phyloP scores from a whole-genome alignment of 2,113 vertebrate species.

The Larimichthys crocea region DNA sequence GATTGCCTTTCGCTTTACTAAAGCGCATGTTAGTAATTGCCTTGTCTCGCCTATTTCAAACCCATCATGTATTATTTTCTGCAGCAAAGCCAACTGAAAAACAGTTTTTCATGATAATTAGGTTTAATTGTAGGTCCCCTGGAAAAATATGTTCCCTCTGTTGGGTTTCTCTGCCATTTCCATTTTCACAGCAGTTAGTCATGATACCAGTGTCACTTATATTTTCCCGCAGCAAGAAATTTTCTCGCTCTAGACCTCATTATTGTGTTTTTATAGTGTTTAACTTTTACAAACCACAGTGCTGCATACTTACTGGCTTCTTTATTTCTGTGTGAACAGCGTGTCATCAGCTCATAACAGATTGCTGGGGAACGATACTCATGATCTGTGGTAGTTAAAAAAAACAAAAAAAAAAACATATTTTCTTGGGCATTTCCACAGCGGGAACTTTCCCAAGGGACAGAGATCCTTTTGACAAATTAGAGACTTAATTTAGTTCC shows the following conservation, averaged over 20 bases:
- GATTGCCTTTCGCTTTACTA: slow-evolving; percentile 21
- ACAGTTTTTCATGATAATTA: slow-evolving; percentile 52
- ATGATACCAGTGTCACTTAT: slow-evolving; percentile 1
- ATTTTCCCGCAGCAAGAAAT: slow-evolving; percentile 12
- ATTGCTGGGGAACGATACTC: background rate
- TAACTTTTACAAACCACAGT: slow-evolving; percentile 5
- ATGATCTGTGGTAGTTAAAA: background rate
- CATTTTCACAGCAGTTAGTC: slow-evolving; percentile 42
- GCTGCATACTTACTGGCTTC: background rate
- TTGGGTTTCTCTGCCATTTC: slow-evolving; percentile 34
- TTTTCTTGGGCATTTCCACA: background rate
- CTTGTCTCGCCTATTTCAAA: slow-evolving; percentile 27
- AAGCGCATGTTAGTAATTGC: slow-evolving; percentile 26
- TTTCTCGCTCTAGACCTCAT: slow-evolving; percentile 7
- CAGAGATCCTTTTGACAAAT: background rate
- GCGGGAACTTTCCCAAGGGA: background rate
- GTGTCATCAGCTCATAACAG: background rate
- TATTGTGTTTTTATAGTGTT: background rate
- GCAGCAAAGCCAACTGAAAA: slow-evolving; percentile 31
- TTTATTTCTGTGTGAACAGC: slow-evolving; percentile 3
- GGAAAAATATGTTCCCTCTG: slow-evolving; percentile 44
- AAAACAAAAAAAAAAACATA: background rate
- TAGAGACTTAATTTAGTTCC: background rate
- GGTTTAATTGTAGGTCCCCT: slow-evolving; percentile 46
- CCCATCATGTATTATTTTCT: slow-evolving; percentile 45